Percentiles rank a stretch among this genome's conserved stretches.
Conservation (phyloP, 2,888 invertebrate species). For the Adineta ricciae region DNA sequence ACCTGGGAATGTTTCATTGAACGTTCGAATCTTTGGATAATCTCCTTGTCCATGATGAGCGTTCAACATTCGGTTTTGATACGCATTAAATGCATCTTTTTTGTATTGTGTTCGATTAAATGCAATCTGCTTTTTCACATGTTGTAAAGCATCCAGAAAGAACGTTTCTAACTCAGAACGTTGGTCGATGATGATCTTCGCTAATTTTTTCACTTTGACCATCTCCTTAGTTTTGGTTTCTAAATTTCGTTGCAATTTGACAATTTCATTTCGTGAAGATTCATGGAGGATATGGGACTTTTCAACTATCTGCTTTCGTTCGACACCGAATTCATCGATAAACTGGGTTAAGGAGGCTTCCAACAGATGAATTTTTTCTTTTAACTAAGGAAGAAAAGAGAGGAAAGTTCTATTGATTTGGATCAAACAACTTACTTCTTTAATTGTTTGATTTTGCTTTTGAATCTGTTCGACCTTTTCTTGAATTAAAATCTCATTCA, state of each 20-base stretch:
- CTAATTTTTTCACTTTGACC: slow-evolving; percentile 47
- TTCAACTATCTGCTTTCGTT: slow-evolving; percentile 39
- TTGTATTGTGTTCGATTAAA: slow-evolving; percentile 48
- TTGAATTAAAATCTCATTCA: slow-evolving; percentile 43
- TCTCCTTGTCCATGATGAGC: slow-evolving; percentile 46
- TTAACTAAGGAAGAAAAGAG: slow-evolving; percentile 38
- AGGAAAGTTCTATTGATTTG: not conserved
- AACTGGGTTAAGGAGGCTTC: slow-evolving; percentile 47
- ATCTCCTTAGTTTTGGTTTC: slow-evolving; percentile 48
- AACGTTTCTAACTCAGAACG: slow-evolving; percentile 48
- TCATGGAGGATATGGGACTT: slow-evolving; percentile 41
- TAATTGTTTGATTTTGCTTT: slow-evolving; percentile 37
- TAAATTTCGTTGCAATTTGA: slow-evolving; percentile 44
- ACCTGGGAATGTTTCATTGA: slow-evolving; percentile 41
- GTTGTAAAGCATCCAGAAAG: slow-evolving; percentile 46
- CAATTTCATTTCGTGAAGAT: slow-evolving; percentile 43
- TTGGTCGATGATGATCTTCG: slow-evolving; percentile 48
- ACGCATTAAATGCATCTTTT: slow-evolving; percentile 46
- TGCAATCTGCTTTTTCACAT: slow-evolving; percentile 45
- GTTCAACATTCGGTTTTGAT: slow-evolving; percentile 45
- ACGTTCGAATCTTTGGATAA: slow-evolving; percentile 48
- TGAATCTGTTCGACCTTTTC: slow-evolving; percentile 39
- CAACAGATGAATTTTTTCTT: slow-evolving; percentile 44
- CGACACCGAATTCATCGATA: slow-evolving; percentile 46
- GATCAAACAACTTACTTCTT: slow-evolving; percentile 40